Evolutionary conservation across 2,888 invertebrate genomes (phyloP).

Genomic region (Spicauda simplicius): DNA sequence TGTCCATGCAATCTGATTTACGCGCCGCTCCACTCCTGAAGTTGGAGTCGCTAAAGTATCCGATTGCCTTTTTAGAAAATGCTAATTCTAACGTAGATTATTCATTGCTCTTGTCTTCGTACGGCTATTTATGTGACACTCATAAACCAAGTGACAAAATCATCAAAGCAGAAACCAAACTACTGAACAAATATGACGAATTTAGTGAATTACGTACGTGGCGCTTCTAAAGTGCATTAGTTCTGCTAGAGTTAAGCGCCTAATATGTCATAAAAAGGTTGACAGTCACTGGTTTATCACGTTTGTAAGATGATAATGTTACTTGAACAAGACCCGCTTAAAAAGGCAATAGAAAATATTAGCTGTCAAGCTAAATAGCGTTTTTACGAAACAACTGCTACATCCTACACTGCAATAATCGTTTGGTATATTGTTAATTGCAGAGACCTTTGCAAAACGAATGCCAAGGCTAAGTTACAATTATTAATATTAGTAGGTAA

Average conservation of each 20-base stretch:
- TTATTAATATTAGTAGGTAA: conserved; percentile 47
- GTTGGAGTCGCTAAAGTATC: conserved; percentile 59
- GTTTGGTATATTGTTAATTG: conserved; percentile 48
- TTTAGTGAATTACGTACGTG: not conserved
- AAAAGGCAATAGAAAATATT: conserved; percentile 30
- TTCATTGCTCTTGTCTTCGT: conserved; percentile 56
- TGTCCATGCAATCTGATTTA: conserved; percentile 79
- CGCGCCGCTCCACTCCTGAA: conserved; percentile 62
- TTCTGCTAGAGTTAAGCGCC: not conserved
- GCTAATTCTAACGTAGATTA: conserved; percentile 65
- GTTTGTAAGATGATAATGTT: conserved; percentile 20
- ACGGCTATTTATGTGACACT: conserved; percentile 45
- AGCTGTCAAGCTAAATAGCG: conserved; percentile 35
- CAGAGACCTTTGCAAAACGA: conserved; percentile 52
- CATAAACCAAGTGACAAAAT: conserved; percentile 29
- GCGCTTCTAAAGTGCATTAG: not conserved
- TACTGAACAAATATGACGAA: not conserved
- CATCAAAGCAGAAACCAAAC: not conserved
- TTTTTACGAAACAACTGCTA: conserved; percentile 41
- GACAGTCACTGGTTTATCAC: conserved; percentile 19
- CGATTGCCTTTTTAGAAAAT: conserved; percentile 72
- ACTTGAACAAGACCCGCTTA: conserved; percentile 7
- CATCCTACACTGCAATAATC: conserved; percentile 40
- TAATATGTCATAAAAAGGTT: conserved; percentile 20
- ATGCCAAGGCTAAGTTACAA: conserved; percentile 53